Base-by-base conservation (phyloP, 2,888 invertebrate species). In the Julus scanicus region DNA sequence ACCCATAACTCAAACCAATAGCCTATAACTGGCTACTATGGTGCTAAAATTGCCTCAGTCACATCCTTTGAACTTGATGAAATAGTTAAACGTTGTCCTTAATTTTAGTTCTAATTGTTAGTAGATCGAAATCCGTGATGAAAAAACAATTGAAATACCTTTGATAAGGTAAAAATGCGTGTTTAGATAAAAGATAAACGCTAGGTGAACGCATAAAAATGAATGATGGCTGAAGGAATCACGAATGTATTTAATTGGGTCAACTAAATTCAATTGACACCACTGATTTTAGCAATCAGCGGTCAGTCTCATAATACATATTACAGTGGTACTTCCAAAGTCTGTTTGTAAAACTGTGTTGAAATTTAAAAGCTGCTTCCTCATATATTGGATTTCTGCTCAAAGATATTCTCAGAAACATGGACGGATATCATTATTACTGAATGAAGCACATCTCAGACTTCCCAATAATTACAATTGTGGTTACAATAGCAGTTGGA, bases 11-110 rank as follows among this genome's bases (percentile, higher is more conserved):
- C 63, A 63, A n/a, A n/a, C n/a, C 6, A 63, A 63, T 20, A 63
- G n/a, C 53, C 53, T 11, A 48, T 8, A 48, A 11, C 48, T 8
- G 15, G 53, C n/a, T 3, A 5, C 6, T 63, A n/a, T 63, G 63
- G 63, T 20, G 63, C 20, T n/a, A 53, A 53, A 63, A 63, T 63
- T 63, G 63, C 63, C 63, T n/a, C 63, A 63, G 13, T 63, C 13
- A 63, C n/a, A 63, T n/a, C 11, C 63, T 63, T n/a, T 63, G 63
- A 63, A 63, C 63, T 63, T 63, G 63, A 63, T 63, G 63, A 63
- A 63, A 63, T n/a, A n/a, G 63, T 2, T 63, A 20, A 63, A 63
- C n/a, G 63, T 63, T 63, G 63, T 63, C 63, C 63, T 8, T 6
- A 17, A 63, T 63, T 63, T 8, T 2, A 3, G 11, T 63, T 63